Percentiles rank a stretch among this genome's conserved stretches.
Conservation (phyloP, 2,888 invertebrate species). For the Rhabditoides inermis region DNA sequence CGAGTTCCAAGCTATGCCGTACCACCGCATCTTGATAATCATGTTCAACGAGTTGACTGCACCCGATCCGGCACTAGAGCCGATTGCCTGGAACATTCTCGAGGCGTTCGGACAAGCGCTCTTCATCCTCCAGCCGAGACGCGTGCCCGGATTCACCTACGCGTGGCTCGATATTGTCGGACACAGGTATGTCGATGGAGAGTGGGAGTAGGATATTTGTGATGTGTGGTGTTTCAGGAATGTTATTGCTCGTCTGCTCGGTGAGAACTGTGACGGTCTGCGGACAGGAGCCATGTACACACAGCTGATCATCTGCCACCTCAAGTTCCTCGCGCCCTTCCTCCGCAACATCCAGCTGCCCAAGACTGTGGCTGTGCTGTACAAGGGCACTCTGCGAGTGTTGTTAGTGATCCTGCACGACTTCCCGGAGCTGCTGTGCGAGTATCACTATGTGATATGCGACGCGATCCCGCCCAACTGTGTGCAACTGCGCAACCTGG, state of each 20-base stretch:
- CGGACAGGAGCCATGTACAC: conserved; percentile 69
- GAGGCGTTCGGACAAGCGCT: conserved; percentile 63
- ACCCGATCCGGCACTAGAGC: conserved; percentile 82
- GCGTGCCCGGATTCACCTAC: conserved; percentile 91
- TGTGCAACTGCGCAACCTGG: conserved; percentile 93
- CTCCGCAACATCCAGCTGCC: conserved; percentile 90
- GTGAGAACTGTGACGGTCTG: conserved; percentile 14
- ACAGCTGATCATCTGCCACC: conserved; percentile 84
- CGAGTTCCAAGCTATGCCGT: conserved; percentile 92
- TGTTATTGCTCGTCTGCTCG: conserved; percentile 32
- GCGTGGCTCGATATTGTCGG: conserved; percentile 97
- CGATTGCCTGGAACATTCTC: conserved; percentile 84
- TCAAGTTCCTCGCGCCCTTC: conserved; percentile 92
- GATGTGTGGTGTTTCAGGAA: no score
- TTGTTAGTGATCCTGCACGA: conserved; percentile 89
- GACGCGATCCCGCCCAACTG: conserved; percentile 98
- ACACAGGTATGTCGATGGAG: no score
- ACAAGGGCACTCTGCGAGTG: conserved; percentile 76
- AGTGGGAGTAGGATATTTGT: no score
- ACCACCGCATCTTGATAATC: conserved; percentile 90
- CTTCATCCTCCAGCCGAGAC: conserved; percentile 80
- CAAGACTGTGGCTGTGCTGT: conserved; percentile 81
- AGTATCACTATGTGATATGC: conserved; percentile 97
- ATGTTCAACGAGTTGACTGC: conserved; percentile 90
- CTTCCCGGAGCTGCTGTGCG: conserved; percentile 97